phyloP scores from a whole-genome alignment of 2,797 vertebrate species.

The Sorex maritimensis region DNA sequence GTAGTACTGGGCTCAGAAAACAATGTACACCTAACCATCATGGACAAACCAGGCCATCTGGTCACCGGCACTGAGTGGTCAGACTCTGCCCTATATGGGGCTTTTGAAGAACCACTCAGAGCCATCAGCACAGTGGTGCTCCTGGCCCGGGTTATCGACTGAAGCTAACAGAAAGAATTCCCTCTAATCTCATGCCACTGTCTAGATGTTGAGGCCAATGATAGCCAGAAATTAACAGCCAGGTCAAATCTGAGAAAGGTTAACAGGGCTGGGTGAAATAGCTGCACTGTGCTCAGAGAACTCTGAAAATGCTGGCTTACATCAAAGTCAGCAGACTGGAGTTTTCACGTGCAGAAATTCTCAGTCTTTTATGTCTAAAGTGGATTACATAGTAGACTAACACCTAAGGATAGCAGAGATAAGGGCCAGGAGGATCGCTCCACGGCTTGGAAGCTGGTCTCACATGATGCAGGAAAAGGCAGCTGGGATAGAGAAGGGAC shows the following conservation, averaged over 20 bases:
- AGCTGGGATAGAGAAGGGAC: too few relatives aligned
- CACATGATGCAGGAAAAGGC: too few relatives aligned
- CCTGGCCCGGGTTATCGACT: too few relatives aligned
- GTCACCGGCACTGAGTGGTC: fast-evolving
- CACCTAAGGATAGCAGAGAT: too few relatives aligned
- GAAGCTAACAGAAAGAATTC: neutral
- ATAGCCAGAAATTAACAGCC: neutral
- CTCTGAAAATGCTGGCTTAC: constrained; percentile 3
- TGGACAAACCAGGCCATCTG: neutral
- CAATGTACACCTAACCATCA: fast-evolving
- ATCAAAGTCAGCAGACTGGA: neutral
- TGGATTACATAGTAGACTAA: too few relatives aligned
- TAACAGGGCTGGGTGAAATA: neutral
- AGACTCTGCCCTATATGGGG: neutral
- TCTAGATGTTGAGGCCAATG: neutral
- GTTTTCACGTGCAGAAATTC: neutral
- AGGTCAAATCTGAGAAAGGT: neutral
- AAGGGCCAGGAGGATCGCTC: too few relatives aligned
- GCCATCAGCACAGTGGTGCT: too few relatives aligned
- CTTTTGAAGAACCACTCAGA: neutral
- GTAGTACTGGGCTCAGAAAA: neutral
- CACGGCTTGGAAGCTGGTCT: too few relatives aligned
- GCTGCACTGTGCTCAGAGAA: neutral
- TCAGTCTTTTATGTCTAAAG: neutral
- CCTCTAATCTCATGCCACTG: neutral